Evolutionary conservation across 1,140 invertebrate species (phyloP).

Genomic region (Chionoecetes opilio): DNA sequence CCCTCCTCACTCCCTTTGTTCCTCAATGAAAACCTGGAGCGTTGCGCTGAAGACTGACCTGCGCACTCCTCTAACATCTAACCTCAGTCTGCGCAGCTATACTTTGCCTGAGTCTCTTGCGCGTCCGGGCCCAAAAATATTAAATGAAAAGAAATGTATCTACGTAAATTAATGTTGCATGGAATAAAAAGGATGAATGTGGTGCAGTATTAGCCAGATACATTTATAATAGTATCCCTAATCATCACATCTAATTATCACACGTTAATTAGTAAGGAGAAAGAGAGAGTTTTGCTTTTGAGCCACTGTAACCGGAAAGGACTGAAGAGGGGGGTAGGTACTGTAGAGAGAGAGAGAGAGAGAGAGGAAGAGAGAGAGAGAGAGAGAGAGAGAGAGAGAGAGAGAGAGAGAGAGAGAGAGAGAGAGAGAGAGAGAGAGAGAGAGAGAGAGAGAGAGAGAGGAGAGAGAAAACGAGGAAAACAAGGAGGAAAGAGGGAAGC

Average conservation of each 20-base stretch:
- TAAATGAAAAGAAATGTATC: too few relatives aligned
- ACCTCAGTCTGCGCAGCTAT: not conserved
- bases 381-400: too few relatives aligned
- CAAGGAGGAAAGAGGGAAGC: too few relatives aligned
- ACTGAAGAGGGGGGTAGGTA: not conserved
- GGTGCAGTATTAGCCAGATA: not conserved
- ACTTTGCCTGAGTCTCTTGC: not conserved
- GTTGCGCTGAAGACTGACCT: not conserved
- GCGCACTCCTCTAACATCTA: not conserved
- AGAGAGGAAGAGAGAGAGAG: too few relatives aligned
- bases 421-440: too few relatives aligned
- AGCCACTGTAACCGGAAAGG: not conserved
- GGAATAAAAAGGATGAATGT: not conserved
- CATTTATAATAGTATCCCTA: not conserved
- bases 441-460: too few relatives aligned
- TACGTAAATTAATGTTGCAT: too few relatives aligned
- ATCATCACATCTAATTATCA: not conserved
- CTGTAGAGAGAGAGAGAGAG: too few relatives aligned
- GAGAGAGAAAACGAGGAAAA: too few relatives aligned
- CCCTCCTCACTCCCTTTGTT: slow-evolving; percentile 1
- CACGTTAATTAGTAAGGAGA: not conserved
- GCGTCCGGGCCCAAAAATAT: not conserved
- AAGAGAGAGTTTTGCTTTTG: not conserved
- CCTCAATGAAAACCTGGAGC: slow-evolving; percentile 17
- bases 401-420: too few relatives aligned